Percentiles rank a stretch among this genome's conserved stretches.
These are phyloP conservation scores for Candoia aspera DNA, from an alignment of 2,113 vertebrate species.

Conservation along the genomic window DNA sequence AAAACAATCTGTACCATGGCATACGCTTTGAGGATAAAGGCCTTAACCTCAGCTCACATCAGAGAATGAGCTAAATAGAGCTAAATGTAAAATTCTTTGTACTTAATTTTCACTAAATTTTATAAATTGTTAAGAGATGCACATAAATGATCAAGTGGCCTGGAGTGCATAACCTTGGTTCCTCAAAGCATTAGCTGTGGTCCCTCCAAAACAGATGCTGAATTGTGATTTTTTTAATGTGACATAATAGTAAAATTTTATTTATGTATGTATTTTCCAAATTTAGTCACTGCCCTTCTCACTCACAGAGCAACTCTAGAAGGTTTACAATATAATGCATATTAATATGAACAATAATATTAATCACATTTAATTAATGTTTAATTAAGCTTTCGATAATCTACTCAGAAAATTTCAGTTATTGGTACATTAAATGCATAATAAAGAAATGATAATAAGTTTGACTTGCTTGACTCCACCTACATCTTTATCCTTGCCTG, in stretches of 20 bases:
- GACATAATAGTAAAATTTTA: too few relatives aligned
- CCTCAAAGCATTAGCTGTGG: background rate
- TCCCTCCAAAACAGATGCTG: background rate
- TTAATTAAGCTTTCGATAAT: too few relatives aligned
- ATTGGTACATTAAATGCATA: too few relatives aligned
- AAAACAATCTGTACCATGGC: conserved; percentile 27
- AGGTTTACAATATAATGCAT: too few relatives aligned
- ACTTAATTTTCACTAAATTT: background rate
- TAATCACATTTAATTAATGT: background rate
- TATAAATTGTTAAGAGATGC: background rate
- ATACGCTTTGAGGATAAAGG: conserved; percentile 11
- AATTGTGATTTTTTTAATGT: background rate
- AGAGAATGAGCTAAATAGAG: conserved; percentile 21
- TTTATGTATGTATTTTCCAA: too few relatives aligned
- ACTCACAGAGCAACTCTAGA: too few relatives aligned
- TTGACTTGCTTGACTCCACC: too few relatives aligned
- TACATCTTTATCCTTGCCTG: too few relatives aligned
- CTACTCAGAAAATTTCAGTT: too few relatives aligned
- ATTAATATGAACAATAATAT: too few relatives aligned
- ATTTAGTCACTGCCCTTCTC: too few relatives aligned
- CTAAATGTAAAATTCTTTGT: background rate
- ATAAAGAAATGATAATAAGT: too few relatives aligned
- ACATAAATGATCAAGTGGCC: conserved; percentile 17
- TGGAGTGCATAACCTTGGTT: background rate
- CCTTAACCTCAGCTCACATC: conserved; percentile 10